Conservation (phyloP, 2,888 invertebrate genomes). For the Cartodere bifasciata region DNA sequence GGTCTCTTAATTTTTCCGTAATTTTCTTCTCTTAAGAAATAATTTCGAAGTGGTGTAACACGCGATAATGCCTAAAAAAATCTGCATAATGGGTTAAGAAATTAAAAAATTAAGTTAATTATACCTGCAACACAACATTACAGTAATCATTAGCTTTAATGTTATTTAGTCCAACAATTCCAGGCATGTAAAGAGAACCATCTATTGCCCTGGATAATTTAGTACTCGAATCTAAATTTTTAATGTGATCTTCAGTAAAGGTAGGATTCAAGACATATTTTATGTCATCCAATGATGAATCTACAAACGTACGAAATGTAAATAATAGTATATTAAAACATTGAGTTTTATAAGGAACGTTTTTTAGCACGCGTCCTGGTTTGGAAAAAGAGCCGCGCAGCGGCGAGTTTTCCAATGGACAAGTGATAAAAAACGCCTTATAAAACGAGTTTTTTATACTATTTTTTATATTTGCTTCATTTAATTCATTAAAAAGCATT, state of each 20-base stretch:
- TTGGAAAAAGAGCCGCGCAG: too few species aligned
- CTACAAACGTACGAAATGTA: too few species aligned
- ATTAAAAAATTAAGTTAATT: constrained; percentile 19
- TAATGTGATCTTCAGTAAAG: constrained; percentile 73
- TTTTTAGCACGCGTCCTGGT: too few species aligned
- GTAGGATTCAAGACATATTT: constrained; percentile 98
- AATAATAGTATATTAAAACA: too few species aligned
- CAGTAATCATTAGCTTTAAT: constrained; percentile 99
- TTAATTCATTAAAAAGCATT: too few species aligned
- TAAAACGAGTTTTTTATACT: too few species aligned
- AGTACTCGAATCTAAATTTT: constrained; percentile 62
- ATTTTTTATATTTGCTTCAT: too few species aligned
- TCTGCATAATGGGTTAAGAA: constrained; percentile 11
- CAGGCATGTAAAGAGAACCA: constrained; percentile 92
- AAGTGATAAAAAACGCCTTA: too few species aligned
- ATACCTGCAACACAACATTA: constrained; percentile 95
- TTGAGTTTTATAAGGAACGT: too few species aligned
- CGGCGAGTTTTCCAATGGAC: too few species aligned
- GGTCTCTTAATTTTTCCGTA: constrained; percentile 81
- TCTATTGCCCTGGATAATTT: constrained; percentile 92
- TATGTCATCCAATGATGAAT: constrained; percentile 94
- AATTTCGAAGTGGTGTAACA: constrained; percentile 87
- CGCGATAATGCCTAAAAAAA: constrained; percentile 76
- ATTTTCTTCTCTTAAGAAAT: constrained; percentile 87
- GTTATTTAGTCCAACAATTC: constrained; percentile 96